These are phyloP conservation scores for Agrotis exclamationis DNA, from an alignment of 2,888 invertebrate genomes.

Conservation along the genomic window DNA sequence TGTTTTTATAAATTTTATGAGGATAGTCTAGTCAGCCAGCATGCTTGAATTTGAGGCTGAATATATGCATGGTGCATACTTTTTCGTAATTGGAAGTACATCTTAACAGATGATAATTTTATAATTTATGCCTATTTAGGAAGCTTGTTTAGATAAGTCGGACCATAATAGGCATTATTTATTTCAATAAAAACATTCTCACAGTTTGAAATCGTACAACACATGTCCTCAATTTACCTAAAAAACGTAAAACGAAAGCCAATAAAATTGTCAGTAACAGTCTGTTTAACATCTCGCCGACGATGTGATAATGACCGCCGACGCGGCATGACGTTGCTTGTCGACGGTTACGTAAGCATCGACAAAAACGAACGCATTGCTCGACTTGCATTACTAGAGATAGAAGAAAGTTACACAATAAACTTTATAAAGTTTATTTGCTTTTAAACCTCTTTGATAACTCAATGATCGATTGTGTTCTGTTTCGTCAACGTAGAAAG, in stretches of 20 bases:
- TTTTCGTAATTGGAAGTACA: too few species aligned
- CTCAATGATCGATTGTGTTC: slow-evolving; percentile 57
- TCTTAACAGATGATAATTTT: too few species aligned
- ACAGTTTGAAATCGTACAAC: neutral
- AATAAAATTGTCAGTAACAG: slow-evolving; percentile 62
- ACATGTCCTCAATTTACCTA: slow-evolving; percentile 19
- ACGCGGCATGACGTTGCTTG: slow-evolving; percentile 73
- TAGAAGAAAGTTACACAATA: slow-evolving; percentile 64
- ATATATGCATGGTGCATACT: too few species aligned
- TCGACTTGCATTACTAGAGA: slow-evolving; percentile 20
- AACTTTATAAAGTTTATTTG: slow-evolving; percentile 60
- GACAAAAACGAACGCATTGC: slow-evolving; percentile 56
- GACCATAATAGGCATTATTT: too few species aligned
- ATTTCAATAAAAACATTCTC: neutral
- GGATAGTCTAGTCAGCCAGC: neutral
- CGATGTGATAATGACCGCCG: slow-evolving; percentile 80
- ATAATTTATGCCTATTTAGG: too few species aligned
- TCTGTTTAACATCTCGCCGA: slow-evolving; percentile 59
- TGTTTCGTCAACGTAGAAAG: slow-evolving; percentile 54
- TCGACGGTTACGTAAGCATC: slow-evolving; percentile 65
- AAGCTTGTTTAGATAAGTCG: too few species aligned
- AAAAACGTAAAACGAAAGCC: slow-evolving; percentile 65
- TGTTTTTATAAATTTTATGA: neutral
- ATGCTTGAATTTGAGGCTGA: neutral
- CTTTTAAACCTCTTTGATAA: slow-evolving; percentile 59